phyloP scores from a whole-genome alignment of 2,797 vertebrate genomes.

The Lemur catta region DNA sequence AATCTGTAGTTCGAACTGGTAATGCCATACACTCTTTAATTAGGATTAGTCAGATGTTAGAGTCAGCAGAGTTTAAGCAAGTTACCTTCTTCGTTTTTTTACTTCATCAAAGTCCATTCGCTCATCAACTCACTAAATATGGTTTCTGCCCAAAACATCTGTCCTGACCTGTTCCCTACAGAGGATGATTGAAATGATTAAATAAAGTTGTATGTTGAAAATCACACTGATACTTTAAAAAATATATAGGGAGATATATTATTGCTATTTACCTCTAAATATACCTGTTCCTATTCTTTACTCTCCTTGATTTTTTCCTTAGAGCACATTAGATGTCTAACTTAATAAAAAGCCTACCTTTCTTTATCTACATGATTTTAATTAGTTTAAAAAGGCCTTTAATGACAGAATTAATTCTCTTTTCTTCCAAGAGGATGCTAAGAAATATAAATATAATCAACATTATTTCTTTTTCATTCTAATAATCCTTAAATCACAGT shows the following conservation, averaged over 20 bases:
- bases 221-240: neutral
- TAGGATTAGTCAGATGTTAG: neutral
- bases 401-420: neutral
- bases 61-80: neutral
- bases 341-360: neutral
- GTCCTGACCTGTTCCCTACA: neutral
- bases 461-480: conserved; percentile 11
- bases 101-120: neutral
- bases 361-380: neutral
- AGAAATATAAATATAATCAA: conserved; percentile 1
- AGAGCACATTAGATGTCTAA: neutral
- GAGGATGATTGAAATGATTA: neutral
- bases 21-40: neutral
- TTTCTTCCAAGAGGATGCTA: neutral
- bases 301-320: neutral
- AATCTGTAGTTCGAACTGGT: too few relatives aligned
- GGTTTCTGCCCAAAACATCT: neutral
- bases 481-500: neutral
- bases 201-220: neutral
- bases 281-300: neutral
- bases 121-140: neutral
- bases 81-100: neutral
- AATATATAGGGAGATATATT: neutral
- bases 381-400: neutral
- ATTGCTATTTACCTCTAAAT: neutral